These are phyloP conservation scores for Drosophila tropicalis DNA, from an alignment of 1,140 invertebrate species.

Conservation along the genomic window DNA sequence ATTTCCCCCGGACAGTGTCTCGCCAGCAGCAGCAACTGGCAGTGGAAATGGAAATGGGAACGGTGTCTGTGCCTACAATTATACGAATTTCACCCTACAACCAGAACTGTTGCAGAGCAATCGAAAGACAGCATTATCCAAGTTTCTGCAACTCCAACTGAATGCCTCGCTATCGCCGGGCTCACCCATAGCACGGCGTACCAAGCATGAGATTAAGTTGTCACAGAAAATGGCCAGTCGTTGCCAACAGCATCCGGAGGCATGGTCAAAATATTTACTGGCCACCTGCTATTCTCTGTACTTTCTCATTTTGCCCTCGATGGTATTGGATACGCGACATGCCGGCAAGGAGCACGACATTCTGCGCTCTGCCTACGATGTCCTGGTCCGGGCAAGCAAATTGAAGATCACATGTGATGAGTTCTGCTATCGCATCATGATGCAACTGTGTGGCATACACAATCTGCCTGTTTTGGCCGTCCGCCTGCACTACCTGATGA, in stretches of 20 bases:
- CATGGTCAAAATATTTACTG: slow-evolving; percentile 96
- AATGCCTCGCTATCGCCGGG: slow-evolving; percentile 87
- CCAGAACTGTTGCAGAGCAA: slow-evolving; percentile 83
- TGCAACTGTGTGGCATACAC: slow-evolving; percentile 98
- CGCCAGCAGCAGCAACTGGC: slow-evolving; percentile 24
- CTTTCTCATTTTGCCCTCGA: slow-evolving; percentile 96
- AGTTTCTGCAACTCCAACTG: slow-evolving; percentile 77
- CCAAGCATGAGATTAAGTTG: slow-evolving; percentile 96
- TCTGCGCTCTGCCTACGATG: slow-evolving; percentile 92
- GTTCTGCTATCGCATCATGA: slow-evolving; percentile 98
- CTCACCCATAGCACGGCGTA: slow-evolving; percentile 95
- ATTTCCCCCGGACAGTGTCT: slow-evolving; percentile 91
- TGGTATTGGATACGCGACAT: slow-evolving; percentile 84
- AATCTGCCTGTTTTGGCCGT: slow-evolving; percentile 97
- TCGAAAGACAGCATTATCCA: slow-evolving; percentile 79
- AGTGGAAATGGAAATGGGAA: slow-evolving; percentile 6
- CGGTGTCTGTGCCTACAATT: slow-evolving; percentile 81
- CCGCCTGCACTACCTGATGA: slow-evolving; percentile 97
- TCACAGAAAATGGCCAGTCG: slow-evolving; percentile 94
- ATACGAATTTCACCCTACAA: slow-evolving; percentile 85
- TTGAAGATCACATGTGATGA: slow-evolving; percentile 94
- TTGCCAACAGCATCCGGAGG: slow-evolving; percentile 89
- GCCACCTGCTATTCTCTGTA: slow-evolving; percentile 97
- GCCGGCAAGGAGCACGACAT: slow-evolving; percentile 89
- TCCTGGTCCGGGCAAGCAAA: slow-evolving; percentile 93